Evolutionary conservation across 2,797 vertebrate species (phyloP).

Genomic region (Botia almorhae): DNA sequence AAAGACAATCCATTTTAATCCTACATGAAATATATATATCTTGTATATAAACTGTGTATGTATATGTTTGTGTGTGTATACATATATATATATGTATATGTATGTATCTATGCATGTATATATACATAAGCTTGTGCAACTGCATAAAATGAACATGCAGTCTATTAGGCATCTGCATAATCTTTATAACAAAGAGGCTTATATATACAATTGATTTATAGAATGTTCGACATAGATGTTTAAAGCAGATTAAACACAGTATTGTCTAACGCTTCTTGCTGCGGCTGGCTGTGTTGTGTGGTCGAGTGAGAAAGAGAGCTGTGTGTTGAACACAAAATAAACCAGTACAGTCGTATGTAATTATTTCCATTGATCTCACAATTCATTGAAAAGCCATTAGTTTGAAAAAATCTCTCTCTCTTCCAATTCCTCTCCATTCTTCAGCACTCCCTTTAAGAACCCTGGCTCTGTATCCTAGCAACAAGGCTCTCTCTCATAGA

Average conservation of each 20-base stretch:
- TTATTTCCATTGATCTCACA: constrained; percentile 66
- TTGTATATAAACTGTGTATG: too few relatives aligned
- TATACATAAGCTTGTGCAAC: neutral
- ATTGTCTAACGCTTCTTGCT: neutral
- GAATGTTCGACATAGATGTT: neutral
- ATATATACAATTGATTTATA: neutral
- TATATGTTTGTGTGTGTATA: too few relatives aligned
- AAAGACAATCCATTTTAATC: constrained; percentile 81
- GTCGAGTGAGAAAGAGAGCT: neutral
- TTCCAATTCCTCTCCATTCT: constrained; percentile 58
- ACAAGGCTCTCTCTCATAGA: constrained; percentile 70
- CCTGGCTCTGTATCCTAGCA: constrained; percentile 79
- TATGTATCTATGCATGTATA: too few relatives aligned
- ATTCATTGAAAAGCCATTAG: constrained; percentile 67
- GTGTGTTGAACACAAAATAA: constrained; percentile 20
- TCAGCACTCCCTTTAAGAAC: constrained; percentile 66
- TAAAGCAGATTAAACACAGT: neutral
- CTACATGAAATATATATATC: too few relatives aligned
- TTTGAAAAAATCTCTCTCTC: constrained; percentile 62
- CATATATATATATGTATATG: too few relatives aligned
- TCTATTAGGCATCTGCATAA: neutral
- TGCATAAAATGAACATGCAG: neutral
- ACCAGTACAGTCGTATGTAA: constrained; percentile 33
- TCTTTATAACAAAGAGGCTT: neutral
- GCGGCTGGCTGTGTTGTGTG: neutral